Evolutionary conservation across 2,888 invertebrate genomes (phyloP).

Genomic region (Orgyia antiqua): DNA sequence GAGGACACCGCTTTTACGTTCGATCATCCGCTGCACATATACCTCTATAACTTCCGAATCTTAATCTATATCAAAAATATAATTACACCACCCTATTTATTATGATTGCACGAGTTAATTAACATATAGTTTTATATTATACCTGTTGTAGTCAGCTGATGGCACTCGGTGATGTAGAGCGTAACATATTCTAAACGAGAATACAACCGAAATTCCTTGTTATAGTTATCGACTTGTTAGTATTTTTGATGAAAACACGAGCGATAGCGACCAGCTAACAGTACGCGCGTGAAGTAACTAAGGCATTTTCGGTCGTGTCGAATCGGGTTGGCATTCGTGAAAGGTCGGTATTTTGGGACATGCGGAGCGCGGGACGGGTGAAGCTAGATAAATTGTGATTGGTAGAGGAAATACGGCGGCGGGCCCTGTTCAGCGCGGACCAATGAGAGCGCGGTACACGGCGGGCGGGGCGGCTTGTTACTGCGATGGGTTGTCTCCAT

Average conservation of each 20-base stretch:
- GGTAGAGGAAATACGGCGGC: slow-evolving; percentile 55
- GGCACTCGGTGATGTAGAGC: slow-evolving; percentile 12
- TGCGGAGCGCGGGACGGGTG: slow-evolving; percentile 60
- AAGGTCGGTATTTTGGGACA: slow-evolving; percentile 66
- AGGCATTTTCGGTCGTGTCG: slow-evolving; percentile 75
- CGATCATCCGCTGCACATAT: slow-evolving; percentile 63
- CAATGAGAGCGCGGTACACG: slow-evolving; percentile 50
- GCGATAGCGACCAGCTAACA: slow-evolving; percentile 64
- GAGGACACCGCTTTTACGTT: slow-evolving; percentile 78
- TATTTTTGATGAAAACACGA: slow-evolving; percentile 43
- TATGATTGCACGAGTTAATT: slow-evolving; percentile 12
- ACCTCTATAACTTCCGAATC: slow-evolving; percentile 39
- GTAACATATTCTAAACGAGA: slow-evolving; percentile 17
- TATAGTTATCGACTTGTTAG: slow-evolving; percentile 31
- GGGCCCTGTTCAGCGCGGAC: slow-evolving; percentile 45
- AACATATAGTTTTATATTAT: slow-evolving; percentile 19
- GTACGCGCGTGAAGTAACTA: slow-evolving; percentile 73
- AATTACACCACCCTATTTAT: slow-evolving; percentile 17
- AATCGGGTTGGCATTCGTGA: slow-evolving; percentile 74
- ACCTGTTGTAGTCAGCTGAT: slow-evolving; percentile 39
- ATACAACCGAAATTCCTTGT: slow-evolving; percentile 20
- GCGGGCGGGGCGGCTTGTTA: slow-evolving; percentile 55
- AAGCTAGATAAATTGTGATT: slow-evolving; percentile 39
- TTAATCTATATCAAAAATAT: slow-evolving; percentile 23
- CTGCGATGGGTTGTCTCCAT: slow-evolving; percentile 40